Evolutionary conservation across 2,888 invertebrate species (phyloP), one percentile per base, ranked within the genome.

Genomic region (Andrena chrysosceles): DNA sequence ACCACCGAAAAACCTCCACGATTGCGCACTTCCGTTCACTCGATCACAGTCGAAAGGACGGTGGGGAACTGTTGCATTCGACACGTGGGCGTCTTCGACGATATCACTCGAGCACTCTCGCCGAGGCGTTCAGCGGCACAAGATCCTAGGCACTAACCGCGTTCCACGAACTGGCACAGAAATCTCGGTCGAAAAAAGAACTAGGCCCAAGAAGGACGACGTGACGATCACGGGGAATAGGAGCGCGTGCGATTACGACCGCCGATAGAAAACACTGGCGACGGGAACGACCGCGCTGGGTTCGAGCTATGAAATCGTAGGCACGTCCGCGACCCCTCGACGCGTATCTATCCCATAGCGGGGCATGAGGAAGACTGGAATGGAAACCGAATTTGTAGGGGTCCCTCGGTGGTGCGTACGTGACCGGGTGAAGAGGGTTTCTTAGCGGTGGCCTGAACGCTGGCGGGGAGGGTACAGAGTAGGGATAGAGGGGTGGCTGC

Each of bases 361-460:
- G 87, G 88, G 86, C 80, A 87, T 86, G 78, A 81, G 83, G 87
- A 89, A 90, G 90, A 91, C 92, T 91, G 92, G 88, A 90, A 90
- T 90, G 88, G 86, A 88, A 91, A 90, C 89, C 89, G 91, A 93
- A 91, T 90, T 42, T 92, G 91, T 91, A 90, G 90, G 90, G 92
- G 90, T 89, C 92, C 89, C 89, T 89, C 75, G 77, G 81, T 84
- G 74, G 79, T 78, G 87, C 83, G 82, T 82, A 84, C 83, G 85
- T 81, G 85, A 81, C 82, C 85, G 86, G 78, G 73, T 84, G 82
- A 85, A 75, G 72, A 81, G 81, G 82, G 78, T 60, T 63, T 23
- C 69, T 42, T 42, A 42, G 48, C 64, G 75, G 66, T 42, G 64
- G 48, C 48, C 26, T 49, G 49, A 63, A 23, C 31, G 62, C 29